phyloP scores from a whole-genome alignment of 2,888 invertebrate genomes.

The Ormia ochracea region DNA sequence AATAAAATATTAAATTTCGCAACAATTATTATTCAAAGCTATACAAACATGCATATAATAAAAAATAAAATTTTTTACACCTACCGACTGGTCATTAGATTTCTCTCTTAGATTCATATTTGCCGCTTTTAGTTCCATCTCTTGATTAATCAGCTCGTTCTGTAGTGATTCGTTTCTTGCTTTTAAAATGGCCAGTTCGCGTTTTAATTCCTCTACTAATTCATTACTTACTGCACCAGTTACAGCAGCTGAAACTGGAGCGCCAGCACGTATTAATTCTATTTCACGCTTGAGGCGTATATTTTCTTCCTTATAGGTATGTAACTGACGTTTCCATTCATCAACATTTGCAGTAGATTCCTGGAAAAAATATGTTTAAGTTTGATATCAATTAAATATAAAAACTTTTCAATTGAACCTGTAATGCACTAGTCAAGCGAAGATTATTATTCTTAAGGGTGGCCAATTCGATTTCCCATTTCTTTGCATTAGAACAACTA shows the following conservation, averaged over 20 bases:
- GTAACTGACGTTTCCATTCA: conserved; percentile 98
- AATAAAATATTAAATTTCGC: neutral
- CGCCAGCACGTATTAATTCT: conserved; percentile 83
- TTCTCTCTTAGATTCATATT: conserved; percentile 76
- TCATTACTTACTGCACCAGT: conserved; percentile 80
- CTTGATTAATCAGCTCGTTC: conserved; percentile 88
- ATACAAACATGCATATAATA: neutral
- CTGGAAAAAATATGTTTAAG: conserved; percentile 61
- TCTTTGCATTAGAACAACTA: conserved; percentile 98
- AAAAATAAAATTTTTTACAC: too few species aligned
- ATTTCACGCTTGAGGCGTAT: conserved; percentile 87
- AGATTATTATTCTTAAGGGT: conserved; percentile 97
- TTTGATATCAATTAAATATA: neutral
- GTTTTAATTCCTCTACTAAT: conserved; percentile 86
- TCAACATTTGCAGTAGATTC: conserved; percentile 97
- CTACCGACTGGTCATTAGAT: conserved; percentile 86
- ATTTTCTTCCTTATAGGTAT: conserved; percentile 94
- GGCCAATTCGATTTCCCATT: conserved; percentile 98
- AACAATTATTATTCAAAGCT: neutral
- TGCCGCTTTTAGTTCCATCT: conserved; percentile 85
- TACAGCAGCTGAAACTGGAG: conserved; percentile 45
- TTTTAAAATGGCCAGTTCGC: conserved; percentile 84
- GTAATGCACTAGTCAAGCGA: conserved; percentile 94
- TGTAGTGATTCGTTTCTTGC: conserved; percentile 90
- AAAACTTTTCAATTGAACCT: conserved; percentile 76